Evolutionary conservation across 2,888 invertebrate species (phyloP).

Genomic region (Nephrotoma appendiculata): DNA sequence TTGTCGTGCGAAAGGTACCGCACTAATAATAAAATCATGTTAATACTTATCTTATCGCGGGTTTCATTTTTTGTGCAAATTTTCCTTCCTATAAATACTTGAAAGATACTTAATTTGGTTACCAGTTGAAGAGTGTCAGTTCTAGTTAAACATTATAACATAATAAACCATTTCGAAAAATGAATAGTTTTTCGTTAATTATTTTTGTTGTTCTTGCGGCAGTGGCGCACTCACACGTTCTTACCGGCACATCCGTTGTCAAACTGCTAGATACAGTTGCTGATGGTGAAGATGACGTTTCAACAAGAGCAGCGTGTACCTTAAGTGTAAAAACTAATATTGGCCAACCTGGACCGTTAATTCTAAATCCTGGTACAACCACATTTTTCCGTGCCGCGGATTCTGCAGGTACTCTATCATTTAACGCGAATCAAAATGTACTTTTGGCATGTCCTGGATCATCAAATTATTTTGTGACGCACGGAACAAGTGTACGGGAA

Average conservation of each 20-base stretch:
- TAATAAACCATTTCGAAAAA: background rate
- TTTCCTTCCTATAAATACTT: background rate
- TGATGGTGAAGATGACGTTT: background rate
- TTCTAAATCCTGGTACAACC: constrained; percentile 3
- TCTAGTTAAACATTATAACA: background rate
- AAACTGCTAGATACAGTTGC: background rate
- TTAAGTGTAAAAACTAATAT: constrained; percentile 6
- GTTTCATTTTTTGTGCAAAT: background rate
- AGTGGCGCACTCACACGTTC: background rate
- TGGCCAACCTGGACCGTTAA: constrained; percentile 3
- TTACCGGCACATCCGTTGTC: background rate
- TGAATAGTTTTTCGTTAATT: background rate
- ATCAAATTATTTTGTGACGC: constrained; percentile 15
- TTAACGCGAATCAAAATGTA: constrained; percentile 15
- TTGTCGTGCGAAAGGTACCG: background rate
- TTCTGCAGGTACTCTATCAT: constrained; percentile 13
- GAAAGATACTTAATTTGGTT: background rate
- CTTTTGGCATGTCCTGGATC: constrained; percentile 21
- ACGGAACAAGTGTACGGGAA: constrained; percentile 2
- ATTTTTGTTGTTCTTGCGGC: background rate
- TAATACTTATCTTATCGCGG: background rate
- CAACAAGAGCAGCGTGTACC: background rate
- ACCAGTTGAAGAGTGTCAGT: background rate
- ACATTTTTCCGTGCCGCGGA: constrained; percentile 18
- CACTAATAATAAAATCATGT: background rate